Percentiles rank a stretch among this genome's conserved stretches.
Conservation (phyloP, 2,888 invertebrate species). For the Conomelus anceps region DNA sequence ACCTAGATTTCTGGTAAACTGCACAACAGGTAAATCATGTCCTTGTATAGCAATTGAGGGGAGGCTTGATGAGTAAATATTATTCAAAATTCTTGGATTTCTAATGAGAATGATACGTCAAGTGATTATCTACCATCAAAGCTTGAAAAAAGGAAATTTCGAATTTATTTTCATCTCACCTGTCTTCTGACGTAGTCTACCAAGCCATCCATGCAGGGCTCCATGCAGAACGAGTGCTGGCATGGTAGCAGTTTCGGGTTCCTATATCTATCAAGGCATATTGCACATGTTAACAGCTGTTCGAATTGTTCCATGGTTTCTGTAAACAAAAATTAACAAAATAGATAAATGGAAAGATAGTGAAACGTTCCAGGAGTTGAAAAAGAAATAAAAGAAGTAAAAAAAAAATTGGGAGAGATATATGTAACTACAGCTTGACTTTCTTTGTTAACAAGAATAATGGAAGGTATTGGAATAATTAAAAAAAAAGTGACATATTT, state of each 20-base stretch:
- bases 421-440: too few relatives aligned
- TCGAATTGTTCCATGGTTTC: conserved; percentile 87
- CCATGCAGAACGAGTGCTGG: conserved; percentile 99
- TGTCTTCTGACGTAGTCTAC: conserved; percentile 91
- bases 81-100: too few relatives aligned
- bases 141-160: not conserved
- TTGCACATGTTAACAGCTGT: conserved; percentile 94
- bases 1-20: too few relatives aligned
- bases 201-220: conserved; percentile 95
- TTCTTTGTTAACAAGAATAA: too few relatives aligned
- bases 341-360: too few relatives aligned
- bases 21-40: too few relatives aligned
- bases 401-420: not conserved
- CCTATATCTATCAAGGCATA: conserved; percentile 93
- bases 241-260: conserved; percentile 98
- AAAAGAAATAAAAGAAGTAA: not conserved
- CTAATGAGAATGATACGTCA: too few relatives aligned
- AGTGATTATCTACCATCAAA: too few relatives aligned
- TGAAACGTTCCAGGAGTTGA: not conserved
- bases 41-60: too few relatives aligned
- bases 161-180: conserved; percentile 47
- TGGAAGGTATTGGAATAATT: too few relatives aligned
- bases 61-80: too few relatives aligned
- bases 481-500: too few relatives aligned
- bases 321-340: conserved; percentile 6